Evolutionary conservation across 53 echinoderm and acorn worm genomes (phyloP).

Genomic region (Paelopatides confundens): DNA sequence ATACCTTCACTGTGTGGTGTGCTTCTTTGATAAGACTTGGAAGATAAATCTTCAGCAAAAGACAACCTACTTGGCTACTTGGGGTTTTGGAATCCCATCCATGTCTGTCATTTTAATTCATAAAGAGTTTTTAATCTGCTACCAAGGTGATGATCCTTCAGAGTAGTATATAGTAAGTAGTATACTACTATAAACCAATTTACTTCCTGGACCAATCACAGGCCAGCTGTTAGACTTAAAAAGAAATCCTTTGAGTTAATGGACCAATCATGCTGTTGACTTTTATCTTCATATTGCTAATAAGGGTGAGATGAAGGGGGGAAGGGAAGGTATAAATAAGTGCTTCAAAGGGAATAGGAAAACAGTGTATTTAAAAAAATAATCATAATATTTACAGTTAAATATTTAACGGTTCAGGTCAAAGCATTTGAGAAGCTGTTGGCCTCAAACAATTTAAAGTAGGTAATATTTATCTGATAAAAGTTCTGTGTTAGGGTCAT

Average conservation of each 20-base stretch:
- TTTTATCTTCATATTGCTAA: neutral
- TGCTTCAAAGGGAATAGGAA: neutral
- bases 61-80: slow-evolving; percentile 1
- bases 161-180: neutral
- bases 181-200: neutral
- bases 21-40: neutral
- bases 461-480: neutral
- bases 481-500: too few relatives aligned
- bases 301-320: neutral
- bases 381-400: neutral
- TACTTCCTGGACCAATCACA: neutral
- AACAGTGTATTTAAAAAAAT: neutral
- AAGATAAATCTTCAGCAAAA: neutral
- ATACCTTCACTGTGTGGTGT: neutral
- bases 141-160: neutral
- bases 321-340: too few relatives aligned
- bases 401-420: neutral
- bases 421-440: neutral
- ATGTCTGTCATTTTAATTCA: slow-evolving; percentile 41
- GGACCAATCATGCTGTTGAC: neutral
- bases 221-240: neutral
- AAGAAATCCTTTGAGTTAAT: neutral
- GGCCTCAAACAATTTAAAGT: neutral
- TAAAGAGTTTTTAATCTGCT: slow-evolving; percentile 17
- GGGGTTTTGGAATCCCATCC: slow-evolving; percentile 29